Percentiles rank a stretch among this genome's conserved stretches.
Evolutionary conservation across 2,113 vertebrate genomes (phyloP).

Genomic region (mouse (Mus musculus)): DNA sequence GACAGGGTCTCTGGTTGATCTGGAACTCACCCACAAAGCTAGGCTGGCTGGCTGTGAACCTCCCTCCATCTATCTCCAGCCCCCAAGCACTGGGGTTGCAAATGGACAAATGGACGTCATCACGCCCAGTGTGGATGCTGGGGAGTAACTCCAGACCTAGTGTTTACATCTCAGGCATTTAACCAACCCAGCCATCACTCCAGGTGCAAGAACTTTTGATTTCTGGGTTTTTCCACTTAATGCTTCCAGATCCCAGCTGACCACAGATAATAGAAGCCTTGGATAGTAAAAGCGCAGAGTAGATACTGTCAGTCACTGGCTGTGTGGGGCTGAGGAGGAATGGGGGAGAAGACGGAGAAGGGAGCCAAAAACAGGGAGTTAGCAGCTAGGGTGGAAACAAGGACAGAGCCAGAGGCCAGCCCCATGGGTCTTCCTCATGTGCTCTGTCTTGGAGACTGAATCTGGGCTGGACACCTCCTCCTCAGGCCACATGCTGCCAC

Average conservation of each 20-base stretch:
- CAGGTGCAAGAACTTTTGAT: not conserved
- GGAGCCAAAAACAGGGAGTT: not conserved
- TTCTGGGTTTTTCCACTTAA: not conserved
- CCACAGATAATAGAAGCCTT: not conserved
- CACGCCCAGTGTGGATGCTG: not conserved
- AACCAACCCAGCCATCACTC: not conserved
- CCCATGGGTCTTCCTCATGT: rapidly evolving
- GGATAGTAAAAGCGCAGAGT: not conserved
- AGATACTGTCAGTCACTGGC: not conserved
- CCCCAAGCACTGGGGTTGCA: not conserved
- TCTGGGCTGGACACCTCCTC: not conserved
- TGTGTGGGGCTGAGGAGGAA: not conserved
- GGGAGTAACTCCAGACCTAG: no score
- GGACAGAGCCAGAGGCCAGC: not conserved
- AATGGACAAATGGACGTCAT: no score
- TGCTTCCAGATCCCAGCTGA: not conserved
- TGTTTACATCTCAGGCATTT: not conserved
- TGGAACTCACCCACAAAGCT: not conserved
- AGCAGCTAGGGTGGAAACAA: not conserved
- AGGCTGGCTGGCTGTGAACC: not conserved
- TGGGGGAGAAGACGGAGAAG: not conserved
- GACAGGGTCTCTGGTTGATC: not conserved
- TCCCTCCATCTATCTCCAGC: not conserved
- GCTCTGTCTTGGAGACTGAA: not conserved
- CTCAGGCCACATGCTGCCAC: not conserved